phyloP scores from a whole-genome alignment of 2,797 vertebrate species.

The Cichlasoma orientale region DNA sequence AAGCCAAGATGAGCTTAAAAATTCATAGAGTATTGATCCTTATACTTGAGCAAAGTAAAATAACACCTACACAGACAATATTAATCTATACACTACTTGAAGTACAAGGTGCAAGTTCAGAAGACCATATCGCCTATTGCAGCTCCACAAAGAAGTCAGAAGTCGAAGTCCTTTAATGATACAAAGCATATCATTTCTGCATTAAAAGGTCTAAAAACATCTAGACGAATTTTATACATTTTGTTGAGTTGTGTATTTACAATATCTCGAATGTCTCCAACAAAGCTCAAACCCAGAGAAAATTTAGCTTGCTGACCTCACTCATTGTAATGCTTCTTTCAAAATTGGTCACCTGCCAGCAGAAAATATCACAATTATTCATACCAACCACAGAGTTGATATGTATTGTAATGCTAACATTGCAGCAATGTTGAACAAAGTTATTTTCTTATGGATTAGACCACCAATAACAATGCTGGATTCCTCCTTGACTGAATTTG shows the following conservation, averaged over 20 bases:
- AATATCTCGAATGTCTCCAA: not conserved
- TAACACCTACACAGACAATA: constrained; percentile 57
- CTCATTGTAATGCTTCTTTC: not conserved
- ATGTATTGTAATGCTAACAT: not conserved
- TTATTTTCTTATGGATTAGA: not conserved
- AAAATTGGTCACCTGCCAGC: not conserved
- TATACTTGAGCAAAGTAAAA: constrained; percentile 70
- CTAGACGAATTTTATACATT: not conserved
- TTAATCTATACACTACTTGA: constrained; percentile 56
- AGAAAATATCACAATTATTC: not conserved
- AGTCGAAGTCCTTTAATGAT: not conserved
- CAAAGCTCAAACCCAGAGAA: not conserved
- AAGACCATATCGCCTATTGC: constrained; percentile 20
- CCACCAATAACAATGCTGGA: not conserved
- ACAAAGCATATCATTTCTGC: not conserved
- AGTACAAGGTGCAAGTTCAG: constrained; percentile 55
- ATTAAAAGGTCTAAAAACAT: not conserved
- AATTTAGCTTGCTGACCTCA: not conserved
- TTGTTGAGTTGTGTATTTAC: not conserved
- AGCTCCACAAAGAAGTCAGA: constrained; percentile 12
- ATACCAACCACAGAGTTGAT: not conserved
- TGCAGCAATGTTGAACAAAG: not conserved
- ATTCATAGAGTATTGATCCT: constrained; percentile 84
- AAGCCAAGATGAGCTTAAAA: constrained; percentile 73
- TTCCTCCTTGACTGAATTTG: not conserved